Conservation (phyloP, 1,140 invertebrate genomes). For the Colletes latitarsis region DNA sequence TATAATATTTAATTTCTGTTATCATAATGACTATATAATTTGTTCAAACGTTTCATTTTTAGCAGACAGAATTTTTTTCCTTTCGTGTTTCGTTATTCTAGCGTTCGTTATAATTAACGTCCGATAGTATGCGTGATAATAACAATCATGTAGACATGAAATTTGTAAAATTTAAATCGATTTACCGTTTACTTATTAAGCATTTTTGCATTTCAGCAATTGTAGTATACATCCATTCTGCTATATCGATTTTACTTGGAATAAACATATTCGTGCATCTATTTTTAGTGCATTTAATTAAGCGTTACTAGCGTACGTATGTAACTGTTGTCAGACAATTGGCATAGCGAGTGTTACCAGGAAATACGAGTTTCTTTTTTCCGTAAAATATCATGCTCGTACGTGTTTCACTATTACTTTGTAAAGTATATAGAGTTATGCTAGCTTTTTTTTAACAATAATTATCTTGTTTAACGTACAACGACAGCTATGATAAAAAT, state of each 20-base stretch:
- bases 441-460: not conserved
- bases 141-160: not conserved
- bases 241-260: constrained; percentile 8
- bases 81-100: not conserved
- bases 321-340: constrained; percentile 8
- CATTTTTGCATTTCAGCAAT: not conserved
- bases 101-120: too few species aligned
- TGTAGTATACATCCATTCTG: too few species aligned
- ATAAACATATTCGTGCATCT: constrained; percentile 25
- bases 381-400: not conserved
- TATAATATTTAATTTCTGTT: not conserved
- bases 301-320: not conserved
- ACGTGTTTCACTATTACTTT: not conserved
- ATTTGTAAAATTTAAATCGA: not conserved
- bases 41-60: not conserved
- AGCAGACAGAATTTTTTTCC: not conserved
- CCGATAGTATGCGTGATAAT: too few species aligned
- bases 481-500: too few species aligned
- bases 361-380: constrained; percentile 10
- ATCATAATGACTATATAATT: not conserved
- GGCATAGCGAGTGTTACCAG: not conserved
- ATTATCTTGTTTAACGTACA: too few species aligned
- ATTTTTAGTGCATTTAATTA: constrained; percentile 40
- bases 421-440: not conserved
- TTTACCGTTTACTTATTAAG: not conserved